Conservation (phyloP, 2,888 invertebrate species). For the Drosophila algonquin region DNA sequence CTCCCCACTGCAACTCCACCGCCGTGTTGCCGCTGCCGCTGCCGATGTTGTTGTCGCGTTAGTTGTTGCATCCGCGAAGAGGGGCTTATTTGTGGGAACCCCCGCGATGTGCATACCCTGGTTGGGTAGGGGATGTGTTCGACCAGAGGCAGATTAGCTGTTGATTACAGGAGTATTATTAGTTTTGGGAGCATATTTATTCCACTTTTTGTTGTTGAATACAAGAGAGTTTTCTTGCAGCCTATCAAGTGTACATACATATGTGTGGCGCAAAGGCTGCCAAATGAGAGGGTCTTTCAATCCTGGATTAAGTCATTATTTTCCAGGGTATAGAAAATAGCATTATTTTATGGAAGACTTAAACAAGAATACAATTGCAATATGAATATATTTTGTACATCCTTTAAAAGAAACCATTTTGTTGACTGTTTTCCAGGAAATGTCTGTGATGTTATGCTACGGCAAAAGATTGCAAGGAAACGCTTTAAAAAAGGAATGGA, state of each 20-base stretch:
- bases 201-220: too few relatives aligned
- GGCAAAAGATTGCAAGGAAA: neutral
- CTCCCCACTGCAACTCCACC: neutral
- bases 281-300: too few relatives aligned
- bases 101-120: conserved; percentile 30
- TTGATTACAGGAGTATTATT: too few relatives aligned
- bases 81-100: conserved; percentile 49
- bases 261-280: too few relatives aligned
- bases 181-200: too few relatives aligned
- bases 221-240: too few relatives aligned
- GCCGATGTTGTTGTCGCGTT: conserved; percentile 45
- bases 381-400: too few relatives aligned
- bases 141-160: neutral
- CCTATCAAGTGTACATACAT: too few relatives aligned
- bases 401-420: neutral
- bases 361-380: neutral
- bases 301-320: neutral
- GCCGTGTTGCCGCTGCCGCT: conserved; percentile 10
- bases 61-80: conserved; percentile 55
- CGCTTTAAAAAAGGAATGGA: neutral
- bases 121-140: neutral
- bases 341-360: neutral
- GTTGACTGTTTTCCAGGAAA: neutral
- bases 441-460: too few relatives aligned
- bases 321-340: neutral